phyloP scores from a whole-genome alignment of 2,888 invertebrate genomes.

The Acrobasis consociella region DNA sequence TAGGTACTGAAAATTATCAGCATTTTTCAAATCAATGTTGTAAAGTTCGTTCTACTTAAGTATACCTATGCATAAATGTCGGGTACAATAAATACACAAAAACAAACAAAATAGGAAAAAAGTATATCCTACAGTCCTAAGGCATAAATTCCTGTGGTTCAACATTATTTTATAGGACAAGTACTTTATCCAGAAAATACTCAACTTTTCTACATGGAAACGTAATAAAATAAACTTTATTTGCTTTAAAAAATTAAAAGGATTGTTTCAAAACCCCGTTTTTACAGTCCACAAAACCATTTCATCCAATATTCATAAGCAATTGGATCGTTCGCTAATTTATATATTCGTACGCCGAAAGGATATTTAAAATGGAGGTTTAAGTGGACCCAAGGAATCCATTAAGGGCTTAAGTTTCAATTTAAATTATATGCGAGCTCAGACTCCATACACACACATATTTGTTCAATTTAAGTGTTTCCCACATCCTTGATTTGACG shows the following conservation, averaged over 20 bases:
- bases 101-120: too few relatives aligned
- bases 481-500: constrained; percentile 6
- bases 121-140: too few relatives aligned
- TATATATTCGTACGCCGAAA: constrained; percentile 3
- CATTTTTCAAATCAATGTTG: neutral
- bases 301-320: constrained; percentile 20
- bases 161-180: too few relatives aligned
- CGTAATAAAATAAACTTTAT: neutral
- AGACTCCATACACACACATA: constrained; percentile 40
- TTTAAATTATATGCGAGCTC: constrained; percentile 56
- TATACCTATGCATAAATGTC: too few relatives aligned
- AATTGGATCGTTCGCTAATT: constrained; percentile 10
- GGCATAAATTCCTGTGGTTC: too few relatives aligned
- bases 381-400: constrained; percentile 49
- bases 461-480: constrained; percentile 38
- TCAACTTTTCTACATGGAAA: neutral
- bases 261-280: neutral
- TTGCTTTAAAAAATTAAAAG: neutral
- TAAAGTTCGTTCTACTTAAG: too few relatives aligned
- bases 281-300: neutral
- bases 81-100: too few relatives aligned
- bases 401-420: constrained; percentile 50
- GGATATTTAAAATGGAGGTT: constrained; percentile 32
- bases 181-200: too few relatives aligned
- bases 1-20: too few relatives aligned